These are phyloP conservation scores for Pangasius larnaudii DNA, from an alignment of 2,797 vertebrate species.

Conservation along the genomic window DNA sequence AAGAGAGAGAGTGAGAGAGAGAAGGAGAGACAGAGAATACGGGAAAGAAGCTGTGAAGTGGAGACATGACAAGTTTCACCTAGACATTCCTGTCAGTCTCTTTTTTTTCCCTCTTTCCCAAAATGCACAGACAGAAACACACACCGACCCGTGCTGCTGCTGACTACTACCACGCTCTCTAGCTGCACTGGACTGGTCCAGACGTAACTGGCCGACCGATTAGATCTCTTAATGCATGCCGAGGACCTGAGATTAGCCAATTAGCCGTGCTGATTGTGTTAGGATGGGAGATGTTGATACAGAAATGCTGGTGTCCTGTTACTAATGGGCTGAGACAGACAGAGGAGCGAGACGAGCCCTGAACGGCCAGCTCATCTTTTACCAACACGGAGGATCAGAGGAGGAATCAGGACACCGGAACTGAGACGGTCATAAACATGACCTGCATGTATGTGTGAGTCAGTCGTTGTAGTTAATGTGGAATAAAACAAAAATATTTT, in stretches of 20 bases:
- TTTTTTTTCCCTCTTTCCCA: conserved; percentile 4
- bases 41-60: background rate
- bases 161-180: conserved; percentile 24
- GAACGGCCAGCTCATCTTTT: conserved; percentile 32
- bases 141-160: background rate
- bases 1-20: background rate
- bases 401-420: conserved; percentile 16
- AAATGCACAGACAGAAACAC: conserved; percentile 14
- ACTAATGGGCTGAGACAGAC: conserved; percentile 53
- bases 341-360: conserved; percentile 24
- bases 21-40: conserved; percentile 25
- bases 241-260: conserved; percentile 50
- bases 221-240: conserved; percentile 56
- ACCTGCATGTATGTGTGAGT: background rate
- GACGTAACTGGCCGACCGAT: conserved; percentile 49
- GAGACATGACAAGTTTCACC: background rate
- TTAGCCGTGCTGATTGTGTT: conserved; percentile 51
- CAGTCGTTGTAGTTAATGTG: background rate
- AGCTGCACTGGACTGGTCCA: conserved; percentile 22
- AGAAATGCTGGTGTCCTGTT: conserved; percentile 51
- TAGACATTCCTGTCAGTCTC: conserved; percentile 32
- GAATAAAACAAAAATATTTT: background rate
- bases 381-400: conserved; percentile 27
- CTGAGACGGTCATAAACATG: background rate
- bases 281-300: conserved; percentile 51